phyloP scores from a whole-genome alignment of 2,113 vertebrate genomes.

The Pelmatolapia mariae region DNA sequence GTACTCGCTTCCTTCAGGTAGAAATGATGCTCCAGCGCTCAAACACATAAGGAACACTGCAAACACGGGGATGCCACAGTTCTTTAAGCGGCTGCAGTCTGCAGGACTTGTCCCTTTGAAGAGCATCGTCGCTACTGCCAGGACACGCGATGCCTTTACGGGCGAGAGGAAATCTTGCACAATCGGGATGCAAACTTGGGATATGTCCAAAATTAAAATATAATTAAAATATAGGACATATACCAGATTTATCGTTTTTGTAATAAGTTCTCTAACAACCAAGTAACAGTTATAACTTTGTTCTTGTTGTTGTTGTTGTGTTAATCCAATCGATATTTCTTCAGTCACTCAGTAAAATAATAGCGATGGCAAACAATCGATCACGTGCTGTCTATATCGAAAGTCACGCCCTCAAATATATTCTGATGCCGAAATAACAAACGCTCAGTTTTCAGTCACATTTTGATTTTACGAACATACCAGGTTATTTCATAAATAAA shows the following conservation, averaged over 20 bases:
- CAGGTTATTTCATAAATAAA: neutral
- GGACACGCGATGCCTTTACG: constrained; percentile 14
- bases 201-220: neutral
- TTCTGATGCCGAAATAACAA: neutral
- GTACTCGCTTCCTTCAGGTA: neutral
- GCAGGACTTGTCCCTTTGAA: constrained; percentile 43
- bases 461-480: neutral
- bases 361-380: neutral
- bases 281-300: neutral
- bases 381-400: neutral
- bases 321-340: neutral
- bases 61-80: neutral
- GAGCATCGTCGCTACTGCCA: constrained; percentile 35
- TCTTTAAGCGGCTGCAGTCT: neutral
- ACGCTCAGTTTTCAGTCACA: neutral
- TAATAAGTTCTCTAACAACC: neutral
- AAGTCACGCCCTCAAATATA: neutral
- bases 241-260: neutral
- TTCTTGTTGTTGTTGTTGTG: neutral
- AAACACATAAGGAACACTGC: neutral
- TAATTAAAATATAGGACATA: neutral
- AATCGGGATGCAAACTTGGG: neutral
- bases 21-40: neutral
- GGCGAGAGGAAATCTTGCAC: neutral
- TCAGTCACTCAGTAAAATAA: neutral